Conservation (phyloP, 2,888 invertebrate genomes). For the Sarcophaga variegata region DNA sequence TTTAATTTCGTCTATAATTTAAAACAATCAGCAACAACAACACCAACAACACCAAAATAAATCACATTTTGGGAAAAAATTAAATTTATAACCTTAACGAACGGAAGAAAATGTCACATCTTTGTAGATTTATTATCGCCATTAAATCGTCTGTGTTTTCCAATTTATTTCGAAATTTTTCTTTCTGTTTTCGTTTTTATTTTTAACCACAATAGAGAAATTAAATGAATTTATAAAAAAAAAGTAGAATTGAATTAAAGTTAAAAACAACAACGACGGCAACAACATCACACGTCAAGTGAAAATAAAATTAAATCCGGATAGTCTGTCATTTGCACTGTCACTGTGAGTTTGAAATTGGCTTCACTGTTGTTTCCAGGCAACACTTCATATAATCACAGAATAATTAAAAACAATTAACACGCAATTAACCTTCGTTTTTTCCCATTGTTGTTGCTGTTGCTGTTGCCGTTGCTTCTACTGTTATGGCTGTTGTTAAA, state of each 20-base stretch:
- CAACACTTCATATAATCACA: slow-evolving; percentile 51
- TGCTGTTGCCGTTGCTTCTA: neutral
- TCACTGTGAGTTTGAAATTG: neutral
- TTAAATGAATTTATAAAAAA: neutral
- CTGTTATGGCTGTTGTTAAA: neutral
- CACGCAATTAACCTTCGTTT: slow-evolving; percentile 51
- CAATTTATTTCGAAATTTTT: neutral
- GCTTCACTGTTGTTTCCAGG: neutral
- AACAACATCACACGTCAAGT: neutral
- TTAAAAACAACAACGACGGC: neutral
- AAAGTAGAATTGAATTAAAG: neutral
- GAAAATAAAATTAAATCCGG: no score
- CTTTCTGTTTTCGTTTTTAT: neutral
- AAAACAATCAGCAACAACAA: neutral
- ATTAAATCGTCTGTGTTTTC: slow-evolving; percentile 6
- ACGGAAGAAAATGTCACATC: slow-evolving; percentile 19
- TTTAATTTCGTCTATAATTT: neutral
- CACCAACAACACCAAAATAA: neutral
- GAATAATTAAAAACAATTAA: slow-evolving; percentile 60
- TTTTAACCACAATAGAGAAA: neutral
- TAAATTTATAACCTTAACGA: slow-evolving; percentile 20
- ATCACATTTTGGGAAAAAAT: neutral
- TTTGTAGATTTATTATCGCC: slow-evolving; percentile 41
- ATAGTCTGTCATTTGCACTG: no score
- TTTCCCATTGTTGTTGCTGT: neutral